Conservation (phyloP, 2,113 vertebrate species). For the Hypocryptadius cinnamomeus region DNA sequence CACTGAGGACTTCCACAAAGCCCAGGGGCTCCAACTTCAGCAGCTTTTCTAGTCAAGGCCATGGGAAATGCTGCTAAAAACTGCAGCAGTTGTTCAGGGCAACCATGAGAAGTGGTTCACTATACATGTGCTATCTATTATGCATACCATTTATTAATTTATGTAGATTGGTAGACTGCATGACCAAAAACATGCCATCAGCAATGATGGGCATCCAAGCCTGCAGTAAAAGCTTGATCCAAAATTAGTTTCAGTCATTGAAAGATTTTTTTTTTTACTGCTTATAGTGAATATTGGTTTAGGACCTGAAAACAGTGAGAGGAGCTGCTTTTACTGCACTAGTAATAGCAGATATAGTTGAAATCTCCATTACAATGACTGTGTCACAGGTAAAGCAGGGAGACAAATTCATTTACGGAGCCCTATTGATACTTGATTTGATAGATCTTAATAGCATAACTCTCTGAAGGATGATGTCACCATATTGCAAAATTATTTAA, state of each 20-base stretch:
- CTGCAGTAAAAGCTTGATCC: neutral
- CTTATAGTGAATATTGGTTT: neutral
- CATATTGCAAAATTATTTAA: neutral
- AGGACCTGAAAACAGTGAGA: neutral
- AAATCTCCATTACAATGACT: conserved; percentile 25
- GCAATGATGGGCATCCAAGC: neutral
- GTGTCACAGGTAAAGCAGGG: conserved; percentile 20
- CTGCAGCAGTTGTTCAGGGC: neutral
- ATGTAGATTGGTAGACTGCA: conserved; percentile 29
- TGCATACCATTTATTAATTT: conserved; percentile 38
- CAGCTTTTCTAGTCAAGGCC: neutral
- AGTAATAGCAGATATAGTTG: neutral
- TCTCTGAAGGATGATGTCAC: neutral
- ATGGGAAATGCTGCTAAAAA: neutral
- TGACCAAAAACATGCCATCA: conserved; percentile 22
- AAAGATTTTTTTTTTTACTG: neutral
- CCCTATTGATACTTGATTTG: conserved; percentile 1
- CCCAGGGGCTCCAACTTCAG: neutral
- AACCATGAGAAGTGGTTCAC: neutral
- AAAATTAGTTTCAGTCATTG: neutral
- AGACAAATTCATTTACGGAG: conserved; percentile 26
- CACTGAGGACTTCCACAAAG: neutral
- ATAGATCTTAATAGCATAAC: conserved; percentile 6
- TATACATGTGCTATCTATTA: neutral
- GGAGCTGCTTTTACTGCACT: neutral